These are phyloP conservation scores for Deroplatys truncata DNA, from an alignment of 2,888 invertebrate species.

Conservation along the genomic window DNA sequence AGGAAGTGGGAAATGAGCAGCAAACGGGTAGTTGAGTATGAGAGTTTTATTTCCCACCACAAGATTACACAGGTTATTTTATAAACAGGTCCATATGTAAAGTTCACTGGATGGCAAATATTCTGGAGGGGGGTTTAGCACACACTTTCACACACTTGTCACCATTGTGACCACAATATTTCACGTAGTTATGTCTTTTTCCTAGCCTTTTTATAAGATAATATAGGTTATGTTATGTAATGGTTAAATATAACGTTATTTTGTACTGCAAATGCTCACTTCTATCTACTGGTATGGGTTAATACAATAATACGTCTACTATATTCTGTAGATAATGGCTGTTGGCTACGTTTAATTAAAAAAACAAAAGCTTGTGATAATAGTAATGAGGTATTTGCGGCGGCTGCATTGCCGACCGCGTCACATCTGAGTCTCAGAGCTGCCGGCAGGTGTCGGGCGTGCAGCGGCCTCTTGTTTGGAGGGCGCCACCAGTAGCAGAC, in stretches of 20 bases:
- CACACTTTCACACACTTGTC: not conserved
- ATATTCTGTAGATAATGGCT: not conserved
- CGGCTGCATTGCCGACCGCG: not conserved
- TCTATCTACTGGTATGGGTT: not conserved
- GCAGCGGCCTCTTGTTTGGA: not conserved
- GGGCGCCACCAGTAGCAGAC: not conserved
- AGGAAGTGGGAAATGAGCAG: not conserved
- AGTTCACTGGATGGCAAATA: not conserved
- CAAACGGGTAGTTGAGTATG: not conserved
- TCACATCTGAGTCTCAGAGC: constrained; percentile 23
- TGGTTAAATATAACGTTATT: not conserved
- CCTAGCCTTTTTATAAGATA: not conserved
- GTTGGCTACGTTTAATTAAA: no score
- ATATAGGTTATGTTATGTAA: not conserved
- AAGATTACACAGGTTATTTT: not conserved
- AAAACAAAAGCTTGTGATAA: not conserved
- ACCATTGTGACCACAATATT: not conserved
- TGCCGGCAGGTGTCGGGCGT: constrained; percentile 22
- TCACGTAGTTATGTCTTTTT: not conserved
- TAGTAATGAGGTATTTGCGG: not conserved
- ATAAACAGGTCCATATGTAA: not conserved
- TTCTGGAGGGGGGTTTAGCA: not conserved
- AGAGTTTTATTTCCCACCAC: not conserved
- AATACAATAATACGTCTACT: no score
- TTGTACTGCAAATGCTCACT: not conserved